phyloP scores from a whole-genome alignment of 2,113 vertebrate species.

The Platycercus adscitus region DNA sequence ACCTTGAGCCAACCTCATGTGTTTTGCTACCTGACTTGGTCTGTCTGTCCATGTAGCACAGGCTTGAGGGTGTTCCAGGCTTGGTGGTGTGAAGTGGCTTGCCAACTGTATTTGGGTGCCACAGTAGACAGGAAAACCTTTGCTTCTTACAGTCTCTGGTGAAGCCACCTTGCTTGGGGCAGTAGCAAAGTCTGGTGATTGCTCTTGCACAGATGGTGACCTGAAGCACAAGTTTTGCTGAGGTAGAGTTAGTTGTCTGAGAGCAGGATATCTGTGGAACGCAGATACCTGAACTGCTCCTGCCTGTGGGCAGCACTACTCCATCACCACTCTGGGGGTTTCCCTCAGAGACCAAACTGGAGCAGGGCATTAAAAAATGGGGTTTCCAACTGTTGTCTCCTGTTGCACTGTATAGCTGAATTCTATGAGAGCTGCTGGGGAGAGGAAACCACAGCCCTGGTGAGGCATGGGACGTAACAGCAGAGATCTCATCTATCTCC shows the following conservation, averaged over 20 bases:
- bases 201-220: not conserved
- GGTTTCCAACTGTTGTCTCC: not conserved
- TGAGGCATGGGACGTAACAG: rapidly evolving
- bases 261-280: not conserved
- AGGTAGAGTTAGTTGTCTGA: not conserved
- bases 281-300: not conserved
- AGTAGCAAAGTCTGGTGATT: not conserved
- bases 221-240: not conserved
- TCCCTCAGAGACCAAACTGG: not conserved
- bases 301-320: not conserved
- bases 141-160: not conserved
- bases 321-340: not conserved
- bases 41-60: not conserved
- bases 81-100: rapidly evolving
- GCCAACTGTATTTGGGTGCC: not conserved
- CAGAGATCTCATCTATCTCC: not conserved
- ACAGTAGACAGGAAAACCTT: not conserved
- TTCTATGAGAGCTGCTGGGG: not conserved
- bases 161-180: not conserved
- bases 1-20: not conserved
- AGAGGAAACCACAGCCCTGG: not conserved
- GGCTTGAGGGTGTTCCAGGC: not conserved
- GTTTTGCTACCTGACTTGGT: not conserved
- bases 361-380: not conserved
- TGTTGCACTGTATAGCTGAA: not conserved